Evolutionary conservation across 1,140 invertebrate genomes (phyloP), one percentile per base, ranked within the genome.

Genomic region (Drosophila nebulosa): DNA sequence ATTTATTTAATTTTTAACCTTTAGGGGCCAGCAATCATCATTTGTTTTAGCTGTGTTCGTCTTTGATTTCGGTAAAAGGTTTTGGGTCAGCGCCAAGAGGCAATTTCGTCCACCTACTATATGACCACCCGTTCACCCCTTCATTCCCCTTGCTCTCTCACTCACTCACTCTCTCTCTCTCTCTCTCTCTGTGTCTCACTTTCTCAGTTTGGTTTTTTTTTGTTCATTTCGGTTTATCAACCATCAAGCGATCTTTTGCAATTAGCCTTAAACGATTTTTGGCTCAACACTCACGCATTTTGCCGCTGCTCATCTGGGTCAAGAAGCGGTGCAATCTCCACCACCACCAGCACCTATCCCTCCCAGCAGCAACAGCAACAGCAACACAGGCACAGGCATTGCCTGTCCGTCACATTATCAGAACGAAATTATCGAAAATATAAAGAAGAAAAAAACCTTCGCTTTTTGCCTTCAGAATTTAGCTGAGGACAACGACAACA

Each of bases 211-310:
- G n/a, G 0, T 42, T 16, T 4, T 16, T 16, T 7, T 39, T 14
- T 46, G 16, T 46, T 18, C n/a, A 7, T 46, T 46, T 46, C 21
- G 16, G 74, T 88, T 86, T 89, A 88, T 88, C 83, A 77, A 71
- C 67, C 69, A 78, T 55, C 79, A 83, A 89, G 83, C 75, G 72
- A 88, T 88, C 83, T 88, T 46, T 88, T 88, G 83, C 83, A 88
- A 88, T 88, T 88, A 88, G 83, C 83, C 83, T 89, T 88, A 88
- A 88, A 88, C 83, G 83, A 80, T 88, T 86, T 86, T 86, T 86
- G 81, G 81, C 81, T 86, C 81, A 86, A 86, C 81, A 86, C 81
- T 79, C 76, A 79, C 76, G 76, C 76, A 79, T 46, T 46, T 46
- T 46, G 39, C 39, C 39, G 39, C 39, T 46, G 39, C 59, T 77